Percentiles rank a stretch among this genome's conserved stretches.
Conservation (phyloP, 2,888 invertebrate species). For the Ophion ellenae region DNA sequence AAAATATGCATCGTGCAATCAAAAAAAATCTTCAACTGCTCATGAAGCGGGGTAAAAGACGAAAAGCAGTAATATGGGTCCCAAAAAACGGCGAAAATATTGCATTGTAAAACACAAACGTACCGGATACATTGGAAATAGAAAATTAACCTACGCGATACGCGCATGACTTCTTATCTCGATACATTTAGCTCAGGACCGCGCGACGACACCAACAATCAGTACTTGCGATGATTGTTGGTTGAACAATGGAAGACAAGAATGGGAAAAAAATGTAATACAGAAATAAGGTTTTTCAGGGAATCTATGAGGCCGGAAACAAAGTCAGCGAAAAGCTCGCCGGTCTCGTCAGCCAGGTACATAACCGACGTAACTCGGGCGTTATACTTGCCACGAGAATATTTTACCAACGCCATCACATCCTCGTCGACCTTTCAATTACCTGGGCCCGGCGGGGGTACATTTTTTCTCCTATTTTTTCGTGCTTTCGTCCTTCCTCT, state of each 20-base stretch:
- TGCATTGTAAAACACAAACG: slow-evolving; percentile 4
- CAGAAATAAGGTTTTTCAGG: neutral
- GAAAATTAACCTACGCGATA: neutral
- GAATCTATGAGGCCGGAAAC: slow-evolving; percentile 3
- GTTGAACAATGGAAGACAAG: slow-evolving; percentile 14
- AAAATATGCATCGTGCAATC: slow-evolving; percentile 9
- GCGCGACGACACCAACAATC: slow-evolving; percentile 35
- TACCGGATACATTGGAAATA: neutral
- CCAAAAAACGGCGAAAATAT: neutral
- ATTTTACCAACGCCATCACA: slow-evolving; percentile 62
- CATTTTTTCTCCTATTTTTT: slow-evolving; percentile 42
- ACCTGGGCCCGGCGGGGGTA: slow-evolving; percentile 57
- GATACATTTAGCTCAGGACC: neutral
- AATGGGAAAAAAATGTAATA: slow-evolving; percentile 17
- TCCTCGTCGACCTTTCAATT: slow-evolving; percentile 73
- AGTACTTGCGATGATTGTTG: neutral
- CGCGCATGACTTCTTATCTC: slow-evolving; percentile 13
- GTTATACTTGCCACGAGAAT: slow-evolving; percentile 63
- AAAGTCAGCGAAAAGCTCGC: slow-evolving; percentile 47
- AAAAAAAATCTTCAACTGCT: neutral
- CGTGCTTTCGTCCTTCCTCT: slow-evolving; percentile 9
- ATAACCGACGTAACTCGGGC: slow-evolving; percentile 57
- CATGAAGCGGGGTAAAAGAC: neutral
- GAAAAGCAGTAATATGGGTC: neutral
- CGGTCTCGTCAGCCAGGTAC: slow-evolving; percentile 47